Base-by-base conservation (phyloP, 2,797 vertebrate genomes). In the Selene dorsalis region DNA sequence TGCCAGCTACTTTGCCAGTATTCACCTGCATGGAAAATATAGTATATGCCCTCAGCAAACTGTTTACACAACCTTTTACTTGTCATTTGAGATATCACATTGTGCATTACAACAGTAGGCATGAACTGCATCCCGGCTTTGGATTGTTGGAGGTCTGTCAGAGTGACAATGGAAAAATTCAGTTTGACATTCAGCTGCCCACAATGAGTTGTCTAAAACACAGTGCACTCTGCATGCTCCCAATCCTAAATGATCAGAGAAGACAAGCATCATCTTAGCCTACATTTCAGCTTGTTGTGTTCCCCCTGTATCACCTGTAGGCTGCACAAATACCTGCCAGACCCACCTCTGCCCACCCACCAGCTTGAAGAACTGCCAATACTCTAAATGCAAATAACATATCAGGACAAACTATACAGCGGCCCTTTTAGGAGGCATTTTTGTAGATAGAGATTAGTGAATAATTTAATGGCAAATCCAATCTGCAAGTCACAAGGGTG, bases 381-480 rank as follows among this genome's bases (percentile, higher is more conserved):
- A 69, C 65, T 86, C 84, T 59, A 86, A 79, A 90, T 85, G 77
- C 77, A 82, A 77, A 89, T 72, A 85, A 70, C 69, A 70, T 41
- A 87, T 78, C 43, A 75, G 47, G 58, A 53, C 65, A 78, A 85
- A 88, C 82, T 86, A 75, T 56, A 59, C 35, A 56, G 80, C 67
- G 61, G 67, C 32, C 76, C 87, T 73, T 90, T 90, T 85, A 67
- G 65, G 64, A 75, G 65, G 74, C 65, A 52, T 81, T 86, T 86
- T 75, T 88, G 72, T 79, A 78, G 78, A 82, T 86, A 71, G 75
- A 87, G 79, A 91, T 83, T 71, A 83, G 75, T 91, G 87, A 92
- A 93, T 90, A 82, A 91, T 94, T 93, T 84, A 92, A 90, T 83
- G 72, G 76, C 66, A 83, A 85, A 80, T 87, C 71, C 75, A 90